Base-by-base conservation (phyloP, 2,888 invertebrate genomes). In the Andrena hattorfiana region DNA sequence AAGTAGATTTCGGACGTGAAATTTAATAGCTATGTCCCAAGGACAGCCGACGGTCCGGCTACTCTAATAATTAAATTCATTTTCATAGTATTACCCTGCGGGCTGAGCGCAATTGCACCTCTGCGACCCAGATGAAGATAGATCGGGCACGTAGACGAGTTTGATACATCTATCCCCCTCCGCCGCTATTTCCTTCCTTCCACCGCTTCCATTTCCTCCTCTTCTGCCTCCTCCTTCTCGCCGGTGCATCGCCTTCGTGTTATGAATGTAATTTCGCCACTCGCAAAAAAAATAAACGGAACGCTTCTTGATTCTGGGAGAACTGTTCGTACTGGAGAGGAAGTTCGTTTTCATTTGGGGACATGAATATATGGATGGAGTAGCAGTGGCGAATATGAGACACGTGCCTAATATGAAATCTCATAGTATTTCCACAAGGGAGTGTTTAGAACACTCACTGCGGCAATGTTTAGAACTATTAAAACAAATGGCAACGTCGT, bases 1-100 rank as follows among this genome's bases (percentile, higher is more conserved):
- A 60, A 66, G 63, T 72, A 71, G 72, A 85, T 89, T 88, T 85
- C 74, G 72, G 81, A 84, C 82, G 73, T 80, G 66, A 79, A 82
- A 83, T 87, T 89, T 89, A 88, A 88, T 87, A 78, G 85, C 48
- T 42, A 62, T 59, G n/a, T 59, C 28, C 42, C 79, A 48, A 69
- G 70, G 20, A 67, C 66, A 67, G 28, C 60, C 60, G 30, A 67
- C 78, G 73, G 66, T 66, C 49, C 63, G 20, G 66, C 32, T 59
- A 42, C 51, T 67, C 71, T 70, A 63, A 51, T 75, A 78, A 78
- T 77, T 84, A 83, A 84, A 84, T 84, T 83, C 83, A 75, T 83
- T 83, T 72, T 78, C 78, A 32, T 71, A 26, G 0, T 20, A 66
- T 66, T 64, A 60, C 67, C 63, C 72, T 10, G n/a, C 26, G 64